Conservation (phyloP, 92 coral and sea anemone species). For the Scolanthus callimorphus region DNA sequence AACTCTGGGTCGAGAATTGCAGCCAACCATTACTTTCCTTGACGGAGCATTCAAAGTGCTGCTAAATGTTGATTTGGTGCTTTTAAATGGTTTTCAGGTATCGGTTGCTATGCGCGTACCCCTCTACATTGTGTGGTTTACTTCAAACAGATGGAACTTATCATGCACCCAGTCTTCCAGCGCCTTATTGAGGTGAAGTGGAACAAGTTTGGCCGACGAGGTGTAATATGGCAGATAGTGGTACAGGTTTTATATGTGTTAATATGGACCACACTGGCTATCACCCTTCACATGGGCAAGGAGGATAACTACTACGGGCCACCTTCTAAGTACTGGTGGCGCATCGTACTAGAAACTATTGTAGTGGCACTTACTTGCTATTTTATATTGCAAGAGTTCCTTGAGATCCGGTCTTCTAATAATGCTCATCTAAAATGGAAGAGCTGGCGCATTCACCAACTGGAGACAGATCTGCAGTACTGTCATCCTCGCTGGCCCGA, state of each 20-base stretch:
- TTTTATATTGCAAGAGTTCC: conserved; percentile 78
- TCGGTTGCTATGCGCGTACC: conserved; percentile 50
- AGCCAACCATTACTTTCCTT: too few species aligned
- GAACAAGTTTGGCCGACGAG: conserved; percentile 85
- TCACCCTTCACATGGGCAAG: conserved; percentile 73
- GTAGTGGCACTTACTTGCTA: conserved; percentile 74
- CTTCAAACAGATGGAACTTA: conserved; percentile 91
- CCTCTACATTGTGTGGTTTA: conserved; percentile 81
- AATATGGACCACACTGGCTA: conserved; percentile 82
- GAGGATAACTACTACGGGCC: conserved; percentile 71
- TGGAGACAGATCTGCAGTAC: conserved; percentile 70
- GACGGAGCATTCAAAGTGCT: too few species aligned
- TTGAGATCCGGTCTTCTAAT: conserved; percentile 73
- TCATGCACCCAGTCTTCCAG: conserved; percentile 97
- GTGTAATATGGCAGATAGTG: conserved; percentile 60
- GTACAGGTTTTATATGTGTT: conserved; percentile 77
- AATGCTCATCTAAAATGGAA: conserved; percentile 73
- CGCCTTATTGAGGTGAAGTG: conserved; percentile 93
- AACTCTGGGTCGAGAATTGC: too few species aligned
- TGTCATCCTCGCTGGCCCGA: conserved; percentile 99
- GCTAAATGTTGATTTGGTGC: too few species aligned
- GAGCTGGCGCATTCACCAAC: conserved; percentile 70
- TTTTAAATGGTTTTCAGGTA: too few species aligned
- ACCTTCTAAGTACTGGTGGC: conserved; percentile 83
- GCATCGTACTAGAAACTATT: conserved; percentile 80